Evolutionary conservation across 2,113 vertebrate genomes (phyloP).

Genomic region (Leucosticte australis): DNA sequence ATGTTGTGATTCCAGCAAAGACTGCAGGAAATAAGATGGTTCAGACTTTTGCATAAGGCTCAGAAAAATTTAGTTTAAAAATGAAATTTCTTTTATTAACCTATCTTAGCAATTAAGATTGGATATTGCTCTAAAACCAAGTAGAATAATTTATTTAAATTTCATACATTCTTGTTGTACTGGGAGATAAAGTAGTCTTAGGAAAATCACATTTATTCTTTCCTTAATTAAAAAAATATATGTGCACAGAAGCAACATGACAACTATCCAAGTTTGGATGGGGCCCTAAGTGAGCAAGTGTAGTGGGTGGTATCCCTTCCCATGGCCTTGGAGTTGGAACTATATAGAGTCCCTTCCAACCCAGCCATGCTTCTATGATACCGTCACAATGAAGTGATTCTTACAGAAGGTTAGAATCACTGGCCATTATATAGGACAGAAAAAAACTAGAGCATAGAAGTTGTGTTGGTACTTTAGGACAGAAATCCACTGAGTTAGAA

Average conservation of each 20-base stretch:
- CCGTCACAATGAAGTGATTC: not conserved
- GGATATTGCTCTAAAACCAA: not conserved
- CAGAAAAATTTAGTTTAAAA: not conserved
- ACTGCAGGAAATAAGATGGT: not conserved
- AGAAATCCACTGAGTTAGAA: not conserved
- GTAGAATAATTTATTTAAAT: not conserved
- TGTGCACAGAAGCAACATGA: not conserved
- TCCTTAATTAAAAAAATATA: not conserved
- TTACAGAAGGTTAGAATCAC: not conserved
- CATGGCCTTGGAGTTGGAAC: not conserved
- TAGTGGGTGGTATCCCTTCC: not conserved
- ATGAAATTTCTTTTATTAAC: not conserved
- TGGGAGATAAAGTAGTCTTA: not conserved
- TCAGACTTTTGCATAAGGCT: not conserved
- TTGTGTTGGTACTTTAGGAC: not conserved
- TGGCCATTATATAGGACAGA: not conserved
- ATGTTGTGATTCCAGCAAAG: not conserved
- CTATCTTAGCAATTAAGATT: not conserved
- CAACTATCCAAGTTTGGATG: not conserved
- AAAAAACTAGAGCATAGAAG: not conserved
- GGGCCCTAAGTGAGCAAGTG: rapidly evolving
- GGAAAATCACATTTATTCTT: not conserved
- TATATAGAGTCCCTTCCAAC: not conserved
- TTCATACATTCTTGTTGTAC: not conserved
- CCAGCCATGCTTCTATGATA: not conserved